These are phyloP conservation scores for Choreutis nemorana DNA, from an alignment of 2,888 invertebrate species.

Conservation along the genomic window DNA sequence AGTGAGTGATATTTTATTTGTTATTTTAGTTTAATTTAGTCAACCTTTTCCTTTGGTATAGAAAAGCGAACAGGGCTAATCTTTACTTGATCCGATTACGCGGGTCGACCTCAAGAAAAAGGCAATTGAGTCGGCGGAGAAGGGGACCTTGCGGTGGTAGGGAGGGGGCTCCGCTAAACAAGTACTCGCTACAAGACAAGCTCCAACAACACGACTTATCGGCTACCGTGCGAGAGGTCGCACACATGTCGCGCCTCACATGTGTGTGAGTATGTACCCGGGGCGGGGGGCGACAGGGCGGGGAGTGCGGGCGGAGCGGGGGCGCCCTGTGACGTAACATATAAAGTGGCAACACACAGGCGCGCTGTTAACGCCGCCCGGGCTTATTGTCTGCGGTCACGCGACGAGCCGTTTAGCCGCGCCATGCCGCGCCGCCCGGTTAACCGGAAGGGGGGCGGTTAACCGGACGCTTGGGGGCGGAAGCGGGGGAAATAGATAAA, in stretches of 20 bases:
- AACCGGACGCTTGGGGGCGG: slow-evolving; percentile 65
- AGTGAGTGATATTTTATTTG: too few species aligned
- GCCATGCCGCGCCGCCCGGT: slow-evolving; percentile 54
- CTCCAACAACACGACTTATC: slow-evolving; percentile 42
- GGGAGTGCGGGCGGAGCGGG: slow-evolving; percentile 13
- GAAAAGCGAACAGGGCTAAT: slow-evolving; percentile 51
- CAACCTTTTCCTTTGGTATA: slow-evolving; percentile 38
- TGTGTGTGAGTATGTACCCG: slow-evolving; percentile 11
- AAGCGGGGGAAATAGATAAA: slow-evolving; percentile 67
- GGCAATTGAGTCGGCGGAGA: slow-evolving; percentile 46
- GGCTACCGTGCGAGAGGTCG: slow-evolving; percentile 21
- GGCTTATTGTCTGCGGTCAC: slow-evolving; percentile 68
- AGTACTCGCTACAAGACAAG: slow-evolving; percentile 37
- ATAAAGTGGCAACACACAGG: slow-evolving; percentile 66
- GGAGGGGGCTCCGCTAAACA: slow-evolving; percentile 31
- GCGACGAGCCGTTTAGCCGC: slow-evolving; percentile 67
- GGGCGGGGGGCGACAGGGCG: slow-evolving; percentile 11
- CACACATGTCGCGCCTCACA: slow-evolving; percentile 16
- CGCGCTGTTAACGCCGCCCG: slow-evolving; percentile 64
- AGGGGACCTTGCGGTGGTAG: slow-evolving; percentile 20
- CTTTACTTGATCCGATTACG: slow-evolving; percentile 56
- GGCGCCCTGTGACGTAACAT: slow-evolving; percentile 45
- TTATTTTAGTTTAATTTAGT: too few species aligned
- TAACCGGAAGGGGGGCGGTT: slow-evolving; percentile 66
- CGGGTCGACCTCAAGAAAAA: slow-evolving; percentile 55